phyloP scores from a whole-genome alignment of 2,888 invertebrate genomes.

The Venustoraphidia nigricollis region DNA sequence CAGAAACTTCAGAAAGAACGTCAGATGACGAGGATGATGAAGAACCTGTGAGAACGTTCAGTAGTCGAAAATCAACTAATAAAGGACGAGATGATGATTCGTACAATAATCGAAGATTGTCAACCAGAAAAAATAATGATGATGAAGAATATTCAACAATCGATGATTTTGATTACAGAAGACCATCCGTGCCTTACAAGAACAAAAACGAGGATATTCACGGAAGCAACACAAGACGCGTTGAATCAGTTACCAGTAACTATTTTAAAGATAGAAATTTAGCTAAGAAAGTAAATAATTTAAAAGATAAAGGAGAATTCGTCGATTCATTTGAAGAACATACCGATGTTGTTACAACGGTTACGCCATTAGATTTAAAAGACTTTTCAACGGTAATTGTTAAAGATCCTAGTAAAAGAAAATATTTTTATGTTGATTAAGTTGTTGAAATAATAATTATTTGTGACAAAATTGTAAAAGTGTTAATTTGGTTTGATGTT shows the following conservation, averaged over 20 bases:
- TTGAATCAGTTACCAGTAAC: not conserved
- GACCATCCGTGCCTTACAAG: not conserved
- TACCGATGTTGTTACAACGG: too few species aligned
- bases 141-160: not conserved
- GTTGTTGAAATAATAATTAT: too few species aligned
- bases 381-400: constrained; percentile 14
- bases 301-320: not conserved
- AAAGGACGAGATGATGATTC: not conserved
- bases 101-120: not conserved
- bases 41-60: not conserved
- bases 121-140: not conserved
- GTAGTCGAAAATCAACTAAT: too few species aligned
- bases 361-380: too few species aligned
- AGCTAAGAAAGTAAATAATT: constrained; percentile 2
- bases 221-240: not conserved
- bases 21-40: not conserved
- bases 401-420: constrained; percentile 25
- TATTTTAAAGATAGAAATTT: constrained; percentile 2
- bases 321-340: too few species aligned
- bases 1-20: too few species aligned
- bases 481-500: too few species aligned
- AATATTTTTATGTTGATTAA: constrained; percentile 22
- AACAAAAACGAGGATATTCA: not conserved
- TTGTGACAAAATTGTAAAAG: too few species aligned
- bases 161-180: not conserved